phyloP scores from a whole-genome alignment of 2,888 invertebrate genomes.

The Sinelater perroti region DNA sequence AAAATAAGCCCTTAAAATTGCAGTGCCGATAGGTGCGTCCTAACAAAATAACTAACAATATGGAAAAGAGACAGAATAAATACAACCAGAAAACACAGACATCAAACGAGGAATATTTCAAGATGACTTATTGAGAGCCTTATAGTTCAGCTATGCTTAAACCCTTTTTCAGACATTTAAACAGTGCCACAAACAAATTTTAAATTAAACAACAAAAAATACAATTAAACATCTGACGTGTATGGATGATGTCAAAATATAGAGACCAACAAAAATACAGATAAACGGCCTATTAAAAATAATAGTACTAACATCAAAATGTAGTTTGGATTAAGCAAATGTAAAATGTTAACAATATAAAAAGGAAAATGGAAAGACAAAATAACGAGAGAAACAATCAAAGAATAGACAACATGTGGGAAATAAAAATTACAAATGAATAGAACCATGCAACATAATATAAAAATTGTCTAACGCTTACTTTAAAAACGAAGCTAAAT shows the following conservation, averaged over 20 bases:
- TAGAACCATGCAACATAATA: not conserved
- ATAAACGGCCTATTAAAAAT: not conserved
- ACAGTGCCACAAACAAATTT: not conserved
- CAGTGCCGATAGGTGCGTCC: too few species aligned
- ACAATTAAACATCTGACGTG: not conserved
- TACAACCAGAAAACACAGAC: not conserved
- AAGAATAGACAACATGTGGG: not conserved
- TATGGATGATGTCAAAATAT: conserved; percentile 1
- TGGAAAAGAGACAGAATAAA: not conserved
- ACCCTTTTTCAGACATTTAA: not conserved
- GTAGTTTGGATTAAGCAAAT: not conserved
- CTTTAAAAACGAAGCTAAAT: not conserved
- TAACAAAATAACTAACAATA: not conserved
- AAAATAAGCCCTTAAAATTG: too few species aligned
- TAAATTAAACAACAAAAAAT: not conserved
- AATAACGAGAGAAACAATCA: not conserved
- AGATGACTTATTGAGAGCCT: not conserved
- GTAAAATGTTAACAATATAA: not conserved
- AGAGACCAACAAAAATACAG: not conserved
- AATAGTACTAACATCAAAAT: not conserved
- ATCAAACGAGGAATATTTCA: not conserved
- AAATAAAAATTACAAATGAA: not conserved
- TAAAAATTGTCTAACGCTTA: not conserved
- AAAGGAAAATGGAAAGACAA: not conserved
- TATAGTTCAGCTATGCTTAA: too few species aligned